phyloP scores from a whole-genome alignment of 2,888 invertebrate species.

The Teinopalpus imperialis region DNA sequence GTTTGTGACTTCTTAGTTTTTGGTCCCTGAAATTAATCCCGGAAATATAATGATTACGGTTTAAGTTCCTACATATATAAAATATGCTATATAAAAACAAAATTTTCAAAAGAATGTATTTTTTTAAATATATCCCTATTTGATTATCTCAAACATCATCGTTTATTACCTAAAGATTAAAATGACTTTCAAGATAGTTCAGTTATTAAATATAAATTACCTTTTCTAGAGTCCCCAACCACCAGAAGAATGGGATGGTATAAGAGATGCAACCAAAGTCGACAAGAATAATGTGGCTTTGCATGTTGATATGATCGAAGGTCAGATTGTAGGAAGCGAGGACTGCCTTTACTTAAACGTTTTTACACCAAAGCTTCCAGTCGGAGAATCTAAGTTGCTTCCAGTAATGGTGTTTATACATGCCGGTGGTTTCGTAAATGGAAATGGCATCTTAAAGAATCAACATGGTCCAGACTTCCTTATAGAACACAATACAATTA shows the following conservation, averaged over 20 bases:
- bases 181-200: too few relatives aligned
- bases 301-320: constrained; percentile 39
- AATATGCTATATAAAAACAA: too few relatives aligned
- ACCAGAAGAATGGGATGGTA: constrained; percentile 59
- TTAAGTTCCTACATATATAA: too few relatives aligned
- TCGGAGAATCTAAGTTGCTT: constrained; percentile 29
- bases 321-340: constrained; percentile 45
- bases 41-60: too few relatives aligned
- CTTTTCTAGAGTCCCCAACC: constrained; percentile 56
- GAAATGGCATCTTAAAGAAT: constrained; percentile 48
- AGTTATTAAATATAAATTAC: too few relatives aligned
- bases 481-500: constrained; percentile 50
- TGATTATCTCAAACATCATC: too few relatives aligned
- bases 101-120: too few relatives aligned
- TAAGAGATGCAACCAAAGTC: constrained; percentile 71
- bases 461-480: constrained; percentile 57
- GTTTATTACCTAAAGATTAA: too few relatives aligned
- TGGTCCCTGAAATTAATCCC: too few relatives aligned
- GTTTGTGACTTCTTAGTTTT: too few relatives aligned
- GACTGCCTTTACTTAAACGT: constrained; percentile 65
- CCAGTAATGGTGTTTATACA: constrained; percentile 63
- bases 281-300: constrained; percentile 38
- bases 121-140: too few relatives aligned
- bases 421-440: constrained; percentile 58
- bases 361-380: constrained; percentile 49